These are phyloP conservation scores for Tachina grossa DNA, from an alignment of 2,888 invertebrate species.

Conservation along the genomic window DNA sequence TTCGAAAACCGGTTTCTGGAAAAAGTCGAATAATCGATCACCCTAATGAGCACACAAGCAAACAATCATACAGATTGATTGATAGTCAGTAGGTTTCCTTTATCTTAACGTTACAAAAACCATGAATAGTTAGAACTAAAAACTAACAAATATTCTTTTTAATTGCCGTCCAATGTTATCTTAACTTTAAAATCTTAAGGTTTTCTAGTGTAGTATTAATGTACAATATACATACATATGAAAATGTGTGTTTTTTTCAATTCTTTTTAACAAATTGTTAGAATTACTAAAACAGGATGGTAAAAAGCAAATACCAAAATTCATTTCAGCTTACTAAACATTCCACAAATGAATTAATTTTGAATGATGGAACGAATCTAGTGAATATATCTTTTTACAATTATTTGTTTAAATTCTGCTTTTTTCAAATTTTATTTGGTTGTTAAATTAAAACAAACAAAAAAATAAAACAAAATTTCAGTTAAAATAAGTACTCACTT, in stretches of 20 bases:
- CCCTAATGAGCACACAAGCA: too few species aligned
- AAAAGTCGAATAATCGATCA: too few species aligned
- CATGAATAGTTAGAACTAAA: conserved; percentile 37
- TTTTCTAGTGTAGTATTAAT: conserved; percentile 1
- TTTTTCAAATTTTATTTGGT: conserved; percentile 17
- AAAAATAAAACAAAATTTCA: conserved; percentile 5
- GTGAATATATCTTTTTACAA: conserved; percentile 33
- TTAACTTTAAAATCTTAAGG: conserved; percentile 50
- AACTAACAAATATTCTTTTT: conserved; percentile 52
- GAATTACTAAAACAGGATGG: conserved; percentile 53
- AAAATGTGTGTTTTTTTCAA: background rate
- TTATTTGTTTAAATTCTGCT: conserved; percentile 39
- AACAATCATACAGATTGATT: conserved; percentile 50
- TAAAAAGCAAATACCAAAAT: conserved; percentile 7
- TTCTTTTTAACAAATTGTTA: conserved; percentile 17
- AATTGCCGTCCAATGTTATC: conserved; percentile 61
- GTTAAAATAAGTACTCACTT: conserved; percentile 30
- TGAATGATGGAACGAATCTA: conserved; percentile 64
- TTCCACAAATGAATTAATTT: conserved; percentile 30
- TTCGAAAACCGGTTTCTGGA: too few species aligned
- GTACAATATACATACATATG: background rate
- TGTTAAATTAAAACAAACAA: background rate
- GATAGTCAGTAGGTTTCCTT: conserved; percentile 66
- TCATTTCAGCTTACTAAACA: background rate
- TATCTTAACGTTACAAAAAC: conserved; percentile 57